Conservation (phyloP, 2,797 vertebrate genomes). For the Epinephelus malabaricus region DNA sequence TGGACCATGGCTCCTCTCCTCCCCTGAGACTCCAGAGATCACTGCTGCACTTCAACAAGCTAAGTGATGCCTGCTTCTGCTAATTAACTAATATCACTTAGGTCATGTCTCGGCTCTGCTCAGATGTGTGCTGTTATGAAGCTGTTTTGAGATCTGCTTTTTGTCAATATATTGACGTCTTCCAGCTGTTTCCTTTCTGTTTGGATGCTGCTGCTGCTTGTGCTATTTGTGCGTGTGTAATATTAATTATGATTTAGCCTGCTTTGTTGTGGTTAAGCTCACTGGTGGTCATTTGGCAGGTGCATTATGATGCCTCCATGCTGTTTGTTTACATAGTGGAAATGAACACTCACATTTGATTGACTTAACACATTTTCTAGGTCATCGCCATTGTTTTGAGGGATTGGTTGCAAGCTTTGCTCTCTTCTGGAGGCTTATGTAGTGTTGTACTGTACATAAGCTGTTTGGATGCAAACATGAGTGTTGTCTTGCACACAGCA, state of each 20-base stretch:
- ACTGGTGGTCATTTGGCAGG: conserved; percentile 48
- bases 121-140: not conserved
- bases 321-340: conserved; percentile 38
- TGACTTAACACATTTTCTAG: conserved; percentile 22
- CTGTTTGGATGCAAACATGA: conserved; percentile 9
- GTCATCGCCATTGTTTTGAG: conserved; percentile 9
- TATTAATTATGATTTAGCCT: conserved; percentile 41
- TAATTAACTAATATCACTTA: not conserved
- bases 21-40: not conserved
- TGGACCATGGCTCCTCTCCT: not conserved
- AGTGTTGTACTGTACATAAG: not conserved
- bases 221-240: conserved; percentile 46
- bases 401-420: not conserved
- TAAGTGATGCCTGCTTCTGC: not conserved
- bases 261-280: conserved; percentile 40
- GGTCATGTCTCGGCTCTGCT: not conserved
- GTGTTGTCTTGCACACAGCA: not conserved
- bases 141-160: conserved; percentile 3
- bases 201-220: conserved; percentile 46
- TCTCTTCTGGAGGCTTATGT: conserved; percentile 8
- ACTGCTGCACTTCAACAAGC: not conserved
- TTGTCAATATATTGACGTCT: conserved; percentile 20
- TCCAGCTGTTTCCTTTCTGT: conserved; percentile 23
- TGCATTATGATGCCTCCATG: conserved; percentile 38
- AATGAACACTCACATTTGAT: conserved; percentile 20